A percentile compares a stretch with the other conserved stretches of the same genome.
phyloP scores from a whole-genome alignment of 2,113 vertebrate species.

The Limnothrissa miodon region DNA sequence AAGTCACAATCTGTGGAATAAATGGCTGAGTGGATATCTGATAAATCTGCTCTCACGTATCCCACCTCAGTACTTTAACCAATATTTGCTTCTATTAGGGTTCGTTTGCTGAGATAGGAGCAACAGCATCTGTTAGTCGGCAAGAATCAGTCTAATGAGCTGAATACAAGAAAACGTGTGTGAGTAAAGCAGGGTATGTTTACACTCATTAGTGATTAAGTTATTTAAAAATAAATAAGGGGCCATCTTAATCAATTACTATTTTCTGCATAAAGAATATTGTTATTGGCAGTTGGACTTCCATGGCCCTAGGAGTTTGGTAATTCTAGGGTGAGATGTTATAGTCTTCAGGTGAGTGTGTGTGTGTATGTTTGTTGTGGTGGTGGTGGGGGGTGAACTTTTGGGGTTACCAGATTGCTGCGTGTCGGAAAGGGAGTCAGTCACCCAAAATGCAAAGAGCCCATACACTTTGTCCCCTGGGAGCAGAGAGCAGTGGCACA shows the following conservation, averaged over 20 bases:
- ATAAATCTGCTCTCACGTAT: constrained; percentile 73
- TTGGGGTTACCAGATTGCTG: constrained; percentile 40
- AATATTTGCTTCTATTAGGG: constrained; percentile 78
- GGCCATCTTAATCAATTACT: background rate
- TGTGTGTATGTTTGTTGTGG: background rate
- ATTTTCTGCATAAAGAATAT: background rate
- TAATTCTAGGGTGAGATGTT: constrained; percentile 22
- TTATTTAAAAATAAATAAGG: background rate
- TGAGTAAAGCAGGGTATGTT: background rate
- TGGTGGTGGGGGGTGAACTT: constrained; percentile 10
- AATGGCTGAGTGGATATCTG: constrained; percentile 73
- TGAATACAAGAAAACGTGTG: constrained; percentile 1
- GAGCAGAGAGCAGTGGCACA: constrained; percentile 36
- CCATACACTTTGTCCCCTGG: constrained; percentile 23
- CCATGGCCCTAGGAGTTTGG: constrained; percentile 11
- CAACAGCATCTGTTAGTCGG: constrained; percentile 36
- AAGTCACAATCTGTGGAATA: constrained; percentile 52
- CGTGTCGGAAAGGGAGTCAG: constrained; percentile 21
- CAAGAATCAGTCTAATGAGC: constrained; percentile 8
- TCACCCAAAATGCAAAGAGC: constrained; percentile 4
- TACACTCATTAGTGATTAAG: background rate
- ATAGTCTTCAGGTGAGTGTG: constrained; percentile 24
- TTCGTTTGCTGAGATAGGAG: constrained; percentile 67
- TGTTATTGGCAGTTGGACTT: background rate
- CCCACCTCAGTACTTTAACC: constrained; percentile 71